Evolutionary conservation across 2,797 vertebrate species (phyloP), one percentile per base, ranked within the genome.

Genomic region (Discoglossus pictus): DNA sequence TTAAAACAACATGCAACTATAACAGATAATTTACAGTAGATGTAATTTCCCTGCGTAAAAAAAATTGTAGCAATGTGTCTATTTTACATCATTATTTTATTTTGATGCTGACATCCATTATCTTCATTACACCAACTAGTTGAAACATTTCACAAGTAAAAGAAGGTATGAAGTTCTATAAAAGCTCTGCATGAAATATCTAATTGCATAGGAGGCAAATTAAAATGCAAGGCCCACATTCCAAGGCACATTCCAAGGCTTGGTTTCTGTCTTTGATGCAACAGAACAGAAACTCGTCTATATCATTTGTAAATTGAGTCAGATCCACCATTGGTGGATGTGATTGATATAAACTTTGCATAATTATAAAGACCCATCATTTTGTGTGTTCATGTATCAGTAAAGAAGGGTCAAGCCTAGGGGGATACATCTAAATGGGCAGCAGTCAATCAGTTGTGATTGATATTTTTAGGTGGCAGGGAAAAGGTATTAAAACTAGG

Each of bases 201-300:
- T 63, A 52, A 63, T 40, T 40, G 23, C 11, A 11, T 48, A 52
- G 36, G 42, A 52, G 42, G 47, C 47, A 63, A 63, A 63, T 63
- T 40, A 36, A 51, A 63, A 40, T 42, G 39, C 60, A 62, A 47
- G 60, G 60, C 60, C 35, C 21, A 34, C 40, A 21, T 62, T 62
- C 44, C 60, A 62, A 27, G 38, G 44, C 50, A 50, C 59, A 61
- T 62, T 50, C 40, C n/a, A n/a, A n/a, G n/a, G n/a, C n/a, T n/a
- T n/a, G n/a, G n/a, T 51, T 51, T 61, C 44, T 61, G 34, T 38
- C 6, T 21, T 63, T 52, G 35, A 27, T 62, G 60, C 51, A 23
- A 62, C 13, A 51, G 60, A 62, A 23, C 23, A 39, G 50, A 51
- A 20, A 40, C 60, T 50, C 44, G 50, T 61, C 24, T n/a, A n/a